Evolutionary conservation across 2,888 invertebrate genomes (phyloP).

Genomic region (Apamea monoglypha): DNA sequence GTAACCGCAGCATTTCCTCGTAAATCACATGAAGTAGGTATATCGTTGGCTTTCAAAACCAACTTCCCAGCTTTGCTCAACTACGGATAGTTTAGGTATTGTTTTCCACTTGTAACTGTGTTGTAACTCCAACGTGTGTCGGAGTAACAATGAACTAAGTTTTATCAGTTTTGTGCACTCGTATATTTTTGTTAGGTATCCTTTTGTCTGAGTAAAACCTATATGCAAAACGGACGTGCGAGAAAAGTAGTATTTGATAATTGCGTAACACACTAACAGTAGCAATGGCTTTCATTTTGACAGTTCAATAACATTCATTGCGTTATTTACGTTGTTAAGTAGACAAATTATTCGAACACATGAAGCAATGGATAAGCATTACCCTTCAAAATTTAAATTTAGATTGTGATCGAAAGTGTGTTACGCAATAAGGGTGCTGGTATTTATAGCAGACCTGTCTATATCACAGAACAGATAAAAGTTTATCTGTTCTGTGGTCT

Average conservation of each 20-base stretch:
- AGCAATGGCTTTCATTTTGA: neutral
- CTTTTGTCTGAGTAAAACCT: neutral
- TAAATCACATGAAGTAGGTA: conserved; percentile 42
- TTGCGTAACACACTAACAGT: neutral
- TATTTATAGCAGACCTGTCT: neutral
- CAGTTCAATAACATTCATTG: neutral
- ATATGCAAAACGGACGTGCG: neutral
- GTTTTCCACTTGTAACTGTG: conserved; percentile 57
- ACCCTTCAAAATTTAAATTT: neutral
- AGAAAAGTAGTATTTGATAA: neutral
- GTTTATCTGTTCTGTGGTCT: too few relatives aligned
- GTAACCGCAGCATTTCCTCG: conserved; percentile 4
- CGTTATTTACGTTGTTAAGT: neutral
- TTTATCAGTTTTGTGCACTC: conserved; percentile 32
- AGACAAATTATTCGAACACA: neutral
- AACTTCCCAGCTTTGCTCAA: conserved; percentile 34
- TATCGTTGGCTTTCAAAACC: conserved; percentile 29
- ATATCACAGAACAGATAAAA: too few relatives aligned
- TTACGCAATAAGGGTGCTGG: neutral
- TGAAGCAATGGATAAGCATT: neutral
- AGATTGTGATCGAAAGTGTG: neutral
- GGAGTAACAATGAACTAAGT: conserved; percentile 36
- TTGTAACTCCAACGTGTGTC: conserved; percentile 38
- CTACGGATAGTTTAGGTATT: conserved; percentile 52
- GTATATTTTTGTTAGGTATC: neutral